Evolutionary conservation across 2,888 invertebrate species (phyloP).

Genomic region (Microctonus brassicae): DNA sequence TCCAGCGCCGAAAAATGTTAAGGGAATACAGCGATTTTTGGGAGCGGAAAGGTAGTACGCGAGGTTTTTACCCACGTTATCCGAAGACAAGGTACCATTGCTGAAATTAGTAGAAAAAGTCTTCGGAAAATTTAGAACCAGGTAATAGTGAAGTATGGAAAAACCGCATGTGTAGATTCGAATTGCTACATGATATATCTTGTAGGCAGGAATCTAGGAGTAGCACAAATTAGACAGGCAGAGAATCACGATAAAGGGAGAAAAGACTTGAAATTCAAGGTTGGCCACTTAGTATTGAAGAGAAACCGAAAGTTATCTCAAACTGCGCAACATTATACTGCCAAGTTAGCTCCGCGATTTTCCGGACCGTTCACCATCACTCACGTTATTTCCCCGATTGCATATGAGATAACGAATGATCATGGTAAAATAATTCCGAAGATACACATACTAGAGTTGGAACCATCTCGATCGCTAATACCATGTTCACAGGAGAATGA

Average conservation of each 20-base stretch:
- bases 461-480: too few species aligned
- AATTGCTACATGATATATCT: not conserved
- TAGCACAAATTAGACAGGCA: not conserved
- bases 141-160: not conserved
- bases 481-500: too few species aligned
- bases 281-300: constrained; percentile 19
- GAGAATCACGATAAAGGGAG: constrained; percentile 3
- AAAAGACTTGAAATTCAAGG: not conserved
- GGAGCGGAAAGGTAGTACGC: constrained; percentile 47
- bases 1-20: constrained; percentile 29
- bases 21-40: constrained; percentile 47
- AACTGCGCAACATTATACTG: not conserved
- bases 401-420: not conserved
- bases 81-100: not conserved
- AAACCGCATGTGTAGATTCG: not conserved
- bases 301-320: constrained; percentile 20
- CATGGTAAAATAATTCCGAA: too few species aligned
- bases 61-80: not conserved
- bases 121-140: not conserved
- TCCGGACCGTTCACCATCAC: constrained; percentile 3
- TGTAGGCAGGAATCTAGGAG: not conserved
- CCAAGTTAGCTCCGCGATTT: constrained; percentile 20
- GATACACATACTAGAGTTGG: too few species aligned
- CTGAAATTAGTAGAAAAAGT: not conserved
- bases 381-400: not conserved